Percentiles rank a stretch among this genome's conserved stretches.
These are phyloP conservation scores for Leptopilina myrica DNA, from an alignment of 2,888 invertebrate genomes.

Conservation along the genomic window DNA sequence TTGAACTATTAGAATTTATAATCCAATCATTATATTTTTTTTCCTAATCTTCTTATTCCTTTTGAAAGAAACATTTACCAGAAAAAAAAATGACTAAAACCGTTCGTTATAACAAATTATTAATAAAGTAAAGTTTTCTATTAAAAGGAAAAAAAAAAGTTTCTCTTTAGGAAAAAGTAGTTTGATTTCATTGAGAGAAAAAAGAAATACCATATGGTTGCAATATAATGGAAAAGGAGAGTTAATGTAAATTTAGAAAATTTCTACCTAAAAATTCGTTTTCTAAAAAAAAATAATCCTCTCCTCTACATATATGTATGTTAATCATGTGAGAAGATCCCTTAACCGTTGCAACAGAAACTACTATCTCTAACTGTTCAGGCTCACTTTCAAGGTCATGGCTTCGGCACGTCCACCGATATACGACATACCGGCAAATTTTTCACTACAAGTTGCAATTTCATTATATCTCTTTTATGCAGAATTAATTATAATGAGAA, in stretches of 20 bases:
- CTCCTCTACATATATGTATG: conserved; percentile 14
- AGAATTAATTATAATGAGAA: background rate
- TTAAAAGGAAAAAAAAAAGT: no score
- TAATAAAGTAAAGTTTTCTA: no score
- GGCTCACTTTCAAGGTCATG: conserved; percentile 52
- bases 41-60: background rate
- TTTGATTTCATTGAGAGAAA: no score
- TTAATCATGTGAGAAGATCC: conserved; percentile 17
- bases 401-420: conserved; percentile 43
- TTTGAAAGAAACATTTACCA: background rate
- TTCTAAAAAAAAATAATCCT: background rate
- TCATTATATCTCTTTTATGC: conserved; percentile 28
- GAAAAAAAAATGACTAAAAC: background rate
- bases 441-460: conserved; percentile 10
- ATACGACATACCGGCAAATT: conserved; percentile 43
- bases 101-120: background rate
- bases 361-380: conserved; percentile 44
- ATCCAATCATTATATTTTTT: background rate
- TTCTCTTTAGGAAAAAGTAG: no score
- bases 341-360: conserved; percentile 35
- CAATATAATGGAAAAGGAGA: no score
- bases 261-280: background rate
- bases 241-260: background rate
- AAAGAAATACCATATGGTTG: no score
- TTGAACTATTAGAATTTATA: conserved; percentile 62